Conservation (phyloP, 2,888 invertebrate species). For the Cataglyphis altisquamis region DNA sequence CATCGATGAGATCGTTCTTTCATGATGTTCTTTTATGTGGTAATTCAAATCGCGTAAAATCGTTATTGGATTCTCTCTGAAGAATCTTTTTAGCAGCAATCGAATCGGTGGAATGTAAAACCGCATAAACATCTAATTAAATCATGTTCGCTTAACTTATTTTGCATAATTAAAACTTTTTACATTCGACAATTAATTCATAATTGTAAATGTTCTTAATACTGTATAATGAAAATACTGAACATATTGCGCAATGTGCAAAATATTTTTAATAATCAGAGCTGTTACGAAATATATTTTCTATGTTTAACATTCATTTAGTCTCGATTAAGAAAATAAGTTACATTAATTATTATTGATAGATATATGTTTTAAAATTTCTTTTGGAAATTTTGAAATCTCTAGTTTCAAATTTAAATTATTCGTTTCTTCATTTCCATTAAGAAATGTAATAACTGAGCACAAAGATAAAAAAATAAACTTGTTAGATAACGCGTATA, state of each 20-base stretch:
- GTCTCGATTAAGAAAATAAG: not conserved
- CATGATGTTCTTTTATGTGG: constrained; percentile 28
- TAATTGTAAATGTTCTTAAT: not conserved
- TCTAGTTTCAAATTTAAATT: not conserved
- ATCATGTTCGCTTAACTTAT: not conserved
- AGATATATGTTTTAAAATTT: not conserved
- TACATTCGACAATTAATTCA: not conserved
- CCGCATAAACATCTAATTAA: constrained; percentile 7
- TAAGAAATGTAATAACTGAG: not conserved
- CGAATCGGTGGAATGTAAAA: constrained; percentile 21
- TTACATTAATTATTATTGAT: not conserved
- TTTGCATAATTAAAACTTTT: constrained; percentile 7
- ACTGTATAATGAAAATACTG: not conserved
- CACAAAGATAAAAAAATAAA: constrained; percentile 10
- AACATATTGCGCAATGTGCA: not conserved
- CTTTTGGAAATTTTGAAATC: not conserved
- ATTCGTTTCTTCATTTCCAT: not conserved
- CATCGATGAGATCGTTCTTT: constrained; percentile 54
- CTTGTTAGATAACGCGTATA: not conserved
- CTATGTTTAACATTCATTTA: not conserved
- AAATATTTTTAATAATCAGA: not conserved
- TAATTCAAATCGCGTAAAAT: constrained; percentile 46
- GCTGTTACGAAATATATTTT: constrained; percentile 2
- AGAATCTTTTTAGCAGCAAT: constrained; percentile 14
- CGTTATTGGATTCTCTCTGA: constrained; percentile 55